Evolutionary conservation across 1,140 invertebrate genomes (phyloP), one percentile per base, ranked within the genome.

Genomic region (Whitmania pigra): DNA sequence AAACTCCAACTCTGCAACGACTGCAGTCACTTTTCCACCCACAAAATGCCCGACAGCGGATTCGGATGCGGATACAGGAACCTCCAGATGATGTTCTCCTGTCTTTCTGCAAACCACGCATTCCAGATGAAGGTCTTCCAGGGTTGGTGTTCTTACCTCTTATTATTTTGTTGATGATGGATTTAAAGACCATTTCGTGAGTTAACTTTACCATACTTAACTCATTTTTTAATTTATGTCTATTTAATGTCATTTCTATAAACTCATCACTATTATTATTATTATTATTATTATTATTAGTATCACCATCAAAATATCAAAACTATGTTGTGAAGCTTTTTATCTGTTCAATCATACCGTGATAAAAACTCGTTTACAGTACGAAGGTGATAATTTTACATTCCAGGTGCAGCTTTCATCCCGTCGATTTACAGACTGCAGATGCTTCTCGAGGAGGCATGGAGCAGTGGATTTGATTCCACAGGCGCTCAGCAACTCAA

Each of bases 381-480:
- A 36, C n/a, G 13, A 49, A 49, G 43, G 5, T 49, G 43, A 49
- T 49, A 43, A 6, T 49, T 49, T 49, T 49, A 15, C 0, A 49
- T 49, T 49, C 43, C 74, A 80, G 79, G 76, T 55, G 73, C 75
- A 55, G 74, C 76, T 18, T 69, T 75, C 63, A 89, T 93, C 81
- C 90, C 91, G 0, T 92, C 90, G 49, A 91, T 93, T 76, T 89
- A 89, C 0, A 85, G 88, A 68, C 83, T 94, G 60, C 91, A 93
- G 79, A 85, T 87, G 71, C 86, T 91, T 77, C 90, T 94, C 53
- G 91, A 94, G 79, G 85, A 86, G 76, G 91, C 91, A 0, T 94
- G 92, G 92, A 82, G 86, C n/a, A 86, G 88, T 76, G 91, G 91
- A 29, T 93, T 93, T 82, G 91, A 94, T 83, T 84, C 87, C 63